A percentile compares a stretch with the other conserved stretches of the same genome.
Conservation (phyloP, 2,888 invertebrate genomes). For the Polia nebulosa region DNA sequence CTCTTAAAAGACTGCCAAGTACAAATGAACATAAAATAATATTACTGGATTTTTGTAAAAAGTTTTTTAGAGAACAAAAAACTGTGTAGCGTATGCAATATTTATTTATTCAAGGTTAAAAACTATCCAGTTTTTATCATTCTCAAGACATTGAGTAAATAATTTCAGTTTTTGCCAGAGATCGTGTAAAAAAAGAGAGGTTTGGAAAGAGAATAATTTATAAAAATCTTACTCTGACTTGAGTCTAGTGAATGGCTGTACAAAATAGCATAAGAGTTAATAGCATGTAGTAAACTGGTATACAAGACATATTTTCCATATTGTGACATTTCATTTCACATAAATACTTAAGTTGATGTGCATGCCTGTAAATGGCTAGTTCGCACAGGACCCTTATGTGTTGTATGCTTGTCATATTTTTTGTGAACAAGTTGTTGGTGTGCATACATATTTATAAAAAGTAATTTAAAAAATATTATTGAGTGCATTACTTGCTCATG, state of each 20-base stretch:
- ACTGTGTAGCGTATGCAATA: neutral
- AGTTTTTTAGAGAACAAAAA: neutral
- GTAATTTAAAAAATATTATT: neutral
- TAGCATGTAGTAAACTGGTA: neutral
- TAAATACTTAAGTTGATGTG: too few species aligned
- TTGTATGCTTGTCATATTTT: too few species aligned
- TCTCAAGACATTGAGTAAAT: neutral
- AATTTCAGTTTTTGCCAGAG: neutral
- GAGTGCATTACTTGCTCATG: neutral
- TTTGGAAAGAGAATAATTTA: too few species aligned
- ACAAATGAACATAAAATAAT: neutral
- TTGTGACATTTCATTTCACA: too few species aligned
- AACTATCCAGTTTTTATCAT: constrained; percentile 1
- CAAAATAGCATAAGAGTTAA: neutral
- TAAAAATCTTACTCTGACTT: neutral
- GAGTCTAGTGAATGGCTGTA: neutral
- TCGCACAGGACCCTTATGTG: too few species aligned
- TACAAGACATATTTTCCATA: too few species aligned
- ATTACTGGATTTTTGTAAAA: neutral
- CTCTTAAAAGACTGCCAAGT: too few species aligned
- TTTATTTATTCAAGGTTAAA: constrained; percentile 17
- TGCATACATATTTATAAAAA: too few species aligned
- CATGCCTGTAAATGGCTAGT: too few species aligned
- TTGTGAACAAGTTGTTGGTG: too few species aligned
- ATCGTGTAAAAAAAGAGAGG: too few species aligned